Base-by-base conservation (phyloP, 2,113 vertebrate species). In the Daboia siamensis region DNA sequence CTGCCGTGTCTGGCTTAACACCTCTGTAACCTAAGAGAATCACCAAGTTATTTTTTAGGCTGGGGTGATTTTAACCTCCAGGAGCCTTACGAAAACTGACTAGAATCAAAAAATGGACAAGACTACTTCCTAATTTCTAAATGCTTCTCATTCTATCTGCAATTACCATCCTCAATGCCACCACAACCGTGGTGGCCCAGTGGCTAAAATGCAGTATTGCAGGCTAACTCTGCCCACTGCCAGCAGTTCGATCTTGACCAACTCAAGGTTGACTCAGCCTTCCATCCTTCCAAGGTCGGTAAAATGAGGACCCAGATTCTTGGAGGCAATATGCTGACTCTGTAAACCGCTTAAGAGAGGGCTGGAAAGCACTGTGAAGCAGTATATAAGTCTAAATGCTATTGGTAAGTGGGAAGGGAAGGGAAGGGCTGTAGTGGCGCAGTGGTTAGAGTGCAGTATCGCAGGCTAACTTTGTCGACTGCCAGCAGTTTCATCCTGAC, bases 1-100 rank as follows among this genome's bases (percentile, higher is more conserved):
- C 29, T 97, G 98, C 39, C 97, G 98, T 3, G 98, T 99, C 93
- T 98, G 97, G 52, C 98, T 98, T 5, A 97, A 91, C 10, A 99
- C 96, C 48, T 98, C 97, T 0, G 98, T 99, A 80, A 99, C 98
- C 99, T 99, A 91, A 74, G 86, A 92, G 1, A 54, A 93, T 74
- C 4, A 5, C 24, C 15, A 26, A 93, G 44, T 15, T n/a, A 90
- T 57, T 94, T 23, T 51, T 90, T 52, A 57, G 6, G 87, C 44
- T 21, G 23, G 1, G 92, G 54, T 88, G 52, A 3, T 10, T 59
- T 24, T 44, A 61, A 24, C 59, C 21, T 4, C 26, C 46, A 48
- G 44, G 48, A 48, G 52, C 15, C 46, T 86, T 52, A n/a, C 17
- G 86, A 15, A 52, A 87, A 54, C 51, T 15, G 86, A 51, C 33